Conservation (phyloP, 2,797 vertebrate species). For the Tamandua tetradactyla region DNA sequence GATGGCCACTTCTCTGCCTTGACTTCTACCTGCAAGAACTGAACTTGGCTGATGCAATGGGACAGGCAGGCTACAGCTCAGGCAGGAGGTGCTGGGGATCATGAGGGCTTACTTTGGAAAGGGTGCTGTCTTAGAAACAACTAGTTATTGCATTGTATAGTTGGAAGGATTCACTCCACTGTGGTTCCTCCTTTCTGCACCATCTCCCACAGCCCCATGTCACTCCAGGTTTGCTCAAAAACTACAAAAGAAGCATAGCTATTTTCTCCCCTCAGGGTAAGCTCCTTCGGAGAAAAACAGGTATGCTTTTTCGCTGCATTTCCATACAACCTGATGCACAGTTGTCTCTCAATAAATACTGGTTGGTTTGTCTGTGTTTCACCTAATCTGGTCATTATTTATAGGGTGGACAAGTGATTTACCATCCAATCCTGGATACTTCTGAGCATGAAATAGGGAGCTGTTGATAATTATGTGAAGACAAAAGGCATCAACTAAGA, state of each 20-base stretch:
- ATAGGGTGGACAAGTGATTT: neutral
- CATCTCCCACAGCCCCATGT: neutral
- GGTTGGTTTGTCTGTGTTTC: neutral
- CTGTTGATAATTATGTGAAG: neutral
- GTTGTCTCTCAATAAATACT: neutral
- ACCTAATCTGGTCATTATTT: neutral
- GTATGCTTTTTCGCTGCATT: neutral
- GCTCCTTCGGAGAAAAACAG: neutral
- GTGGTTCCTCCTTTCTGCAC: neutral
- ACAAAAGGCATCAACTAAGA: neutral
- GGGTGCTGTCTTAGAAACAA: neutral
- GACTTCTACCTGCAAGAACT: neutral
- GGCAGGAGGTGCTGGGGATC: neutral
- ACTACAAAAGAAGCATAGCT: neutral
- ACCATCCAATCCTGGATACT: neutral
- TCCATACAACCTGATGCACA: neutral
- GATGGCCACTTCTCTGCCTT: neutral
- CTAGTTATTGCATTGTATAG: rapidly evolving
- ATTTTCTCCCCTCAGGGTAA: neutral
- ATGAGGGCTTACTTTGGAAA: neutral
- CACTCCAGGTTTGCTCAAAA: neutral
- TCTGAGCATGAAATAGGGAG: neutral
- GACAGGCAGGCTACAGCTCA: neutral
- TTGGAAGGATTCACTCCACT: neutral
- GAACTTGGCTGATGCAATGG: neutral